Base-by-base conservation (phyloP, 1,140 invertebrate genomes). In the Sitophilus oryzae region DNA sequence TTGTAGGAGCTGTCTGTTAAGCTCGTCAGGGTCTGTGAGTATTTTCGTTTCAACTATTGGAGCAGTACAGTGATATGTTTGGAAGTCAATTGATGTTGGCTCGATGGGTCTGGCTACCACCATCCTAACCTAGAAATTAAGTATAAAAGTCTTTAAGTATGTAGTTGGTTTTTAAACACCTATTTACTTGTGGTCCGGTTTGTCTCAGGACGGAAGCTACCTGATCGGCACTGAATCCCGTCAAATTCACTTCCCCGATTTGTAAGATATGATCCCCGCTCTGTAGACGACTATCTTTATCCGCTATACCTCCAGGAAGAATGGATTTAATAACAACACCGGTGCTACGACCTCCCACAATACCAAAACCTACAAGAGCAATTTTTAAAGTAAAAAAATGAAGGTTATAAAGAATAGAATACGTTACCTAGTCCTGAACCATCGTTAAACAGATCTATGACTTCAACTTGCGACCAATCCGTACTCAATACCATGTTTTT, bases 271-370 rank as follows among this genome's bases (percentile, higher is more conserved):
- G 93, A 74, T 97, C 93, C 10, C 92, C 93, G 71, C 89, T 86
- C 69, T 89, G 88, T 47, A 97, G 75, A 5, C 91, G 78, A 4
- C 84, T 86, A 75, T 96, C 91, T 77, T 90, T 79, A 73, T 96
- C 91, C 14, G 93, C 91, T 6, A 92, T 86, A 61, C 91, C 91
- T 16, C 91, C 93, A 10, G 91, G 91, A 15, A 95, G 77, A 42
- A 97, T 88, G 46, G 90, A 91, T 73, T 97, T 97, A 49, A 97
- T 91, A 6, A 97, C 92, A 44, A 97, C 94, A n/a, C 93, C 94
- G 16, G 93, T 96, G 70, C 89, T 94, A 41, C 89, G 78, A 6
- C 93, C 93, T 42, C 93, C 94, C 58, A 96, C 93, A 59, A 97
- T 91, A 44, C 94, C 94, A 75, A 97, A 97, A 46, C 82, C 82